Evolutionary conservation across 2,888 invertebrate genomes (phyloP).

Genomic region (Lagria hirta): DNA sequence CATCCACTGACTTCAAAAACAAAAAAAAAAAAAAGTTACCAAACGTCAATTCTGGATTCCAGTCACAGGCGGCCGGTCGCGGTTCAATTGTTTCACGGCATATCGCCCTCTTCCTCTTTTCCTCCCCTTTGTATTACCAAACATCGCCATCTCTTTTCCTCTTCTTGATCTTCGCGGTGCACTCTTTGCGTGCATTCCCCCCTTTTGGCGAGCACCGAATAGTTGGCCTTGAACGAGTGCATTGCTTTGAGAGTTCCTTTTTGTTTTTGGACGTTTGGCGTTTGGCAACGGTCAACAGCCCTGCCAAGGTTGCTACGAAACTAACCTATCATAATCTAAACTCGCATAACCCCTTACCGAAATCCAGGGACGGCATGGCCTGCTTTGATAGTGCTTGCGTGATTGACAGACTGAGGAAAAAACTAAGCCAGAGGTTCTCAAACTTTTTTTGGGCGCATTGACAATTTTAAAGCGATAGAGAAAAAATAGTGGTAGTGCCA

Average conservation of each 20-base stretch:
- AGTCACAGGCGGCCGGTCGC: constrained; percentile 54
- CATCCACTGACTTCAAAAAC: not conserved
- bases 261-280: constrained; percentile 55
- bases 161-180: constrained; percentile 21
- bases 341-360: constrained; percentile 43
- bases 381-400: too few relatives aligned
- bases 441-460: too few relatives aligned
- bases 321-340: constrained; percentile 55
- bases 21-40: constrained; percentile 50
- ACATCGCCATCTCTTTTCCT: constrained; percentile 38
- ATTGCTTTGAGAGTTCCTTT: constrained; percentile 54
- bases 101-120: constrained; percentile 40
- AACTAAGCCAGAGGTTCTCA: too few relatives aligned
- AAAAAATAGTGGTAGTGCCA: too few relatives aligned
- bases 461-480: too few relatives aligned
- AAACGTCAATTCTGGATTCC: constrained; percentile 54
- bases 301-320: constrained; percentile 53
- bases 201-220: constrained; percentile 50
- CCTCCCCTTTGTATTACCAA: constrained; percentile 21
- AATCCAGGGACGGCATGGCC: constrained; percentile 20
- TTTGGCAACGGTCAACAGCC: constrained; percentile 57
- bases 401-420: too few relatives aligned
- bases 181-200: constrained; percentile 41
- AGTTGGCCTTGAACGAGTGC: constrained; percentile 57
- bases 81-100: constrained; percentile 56